Percentiles rank a stretch among this genome's conserved stretches.
phyloP scores from a whole-genome alignment of 2,888 invertebrate genomes.

The Eupithecia subfuscata region DNA sequence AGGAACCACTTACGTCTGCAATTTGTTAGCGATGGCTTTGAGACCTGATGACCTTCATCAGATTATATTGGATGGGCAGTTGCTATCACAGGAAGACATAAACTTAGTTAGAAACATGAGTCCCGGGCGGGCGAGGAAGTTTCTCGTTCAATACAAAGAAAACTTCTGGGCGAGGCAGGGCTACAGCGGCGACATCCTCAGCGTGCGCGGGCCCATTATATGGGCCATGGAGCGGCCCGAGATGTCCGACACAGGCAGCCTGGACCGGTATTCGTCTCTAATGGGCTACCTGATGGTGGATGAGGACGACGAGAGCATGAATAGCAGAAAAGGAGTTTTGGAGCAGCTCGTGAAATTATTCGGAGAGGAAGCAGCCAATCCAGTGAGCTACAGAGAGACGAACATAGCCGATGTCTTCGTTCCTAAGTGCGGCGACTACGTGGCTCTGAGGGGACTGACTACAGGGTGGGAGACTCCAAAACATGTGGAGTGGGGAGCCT shows the following conservation, averaged over 20 bases:
- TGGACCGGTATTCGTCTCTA: conserved; percentile 59
- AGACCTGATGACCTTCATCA: conserved; percentile 69
- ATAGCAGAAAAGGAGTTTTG: conserved; percentile 59
- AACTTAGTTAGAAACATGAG: conserved; percentile 55
- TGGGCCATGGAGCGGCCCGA: conserved; percentile 76
- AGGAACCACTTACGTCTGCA: conserved; percentile 71
- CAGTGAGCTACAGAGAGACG: conserved; percentile 65
- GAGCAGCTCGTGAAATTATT: conserved; percentile 71
- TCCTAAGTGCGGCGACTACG: conserved; percentile 73
- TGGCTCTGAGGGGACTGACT: conserved; percentile 59
- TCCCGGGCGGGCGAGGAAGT: conserved; percentile 65
- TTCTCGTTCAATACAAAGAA: conserved; percentile 67
- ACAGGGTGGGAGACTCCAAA: conserved; percentile 46
- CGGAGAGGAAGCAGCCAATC: conserved; percentile 64
- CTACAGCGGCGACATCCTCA: conserved; percentile 76
- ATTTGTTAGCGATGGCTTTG: conserved; percentile 73
- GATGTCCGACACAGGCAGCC: conserved; percentile 62
- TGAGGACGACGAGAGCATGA: conserved; percentile 40
- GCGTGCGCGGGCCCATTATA: conserved; percentile 74
- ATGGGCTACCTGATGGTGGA: conserved; percentile 66
- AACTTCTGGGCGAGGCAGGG: conserved; percentile 72
- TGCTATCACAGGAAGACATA: conserved; percentile 57
- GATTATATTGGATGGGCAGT: conserved; percentile 65
- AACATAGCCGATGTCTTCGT: conserved; percentile 66
- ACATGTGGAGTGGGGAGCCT: conserved; percentile 72